Conservation (phyloP, 2,888 invertebrate species). For the Papilio elwesi region DNA sequence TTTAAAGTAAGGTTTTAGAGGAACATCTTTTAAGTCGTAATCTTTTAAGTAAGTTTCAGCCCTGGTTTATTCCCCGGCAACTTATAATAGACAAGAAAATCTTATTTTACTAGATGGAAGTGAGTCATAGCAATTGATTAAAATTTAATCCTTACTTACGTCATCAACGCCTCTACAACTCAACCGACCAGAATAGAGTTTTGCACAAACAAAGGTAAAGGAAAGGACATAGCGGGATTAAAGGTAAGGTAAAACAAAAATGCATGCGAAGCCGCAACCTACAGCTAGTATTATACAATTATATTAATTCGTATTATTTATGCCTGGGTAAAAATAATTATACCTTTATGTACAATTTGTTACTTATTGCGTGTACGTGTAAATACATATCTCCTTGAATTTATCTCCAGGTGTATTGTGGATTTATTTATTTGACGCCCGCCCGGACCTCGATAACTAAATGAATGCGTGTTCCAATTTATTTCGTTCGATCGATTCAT, state of each 20-base stretch:
- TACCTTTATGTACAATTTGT: conserved; percentile 2
- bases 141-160: too few species aligned
- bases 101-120: too few species aligned
- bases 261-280: too few species aligned
- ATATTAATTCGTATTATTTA: not conserved
- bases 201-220: too few species aligned
- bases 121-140: not conserved
- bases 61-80: conserved; percentile 13
- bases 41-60: too few species aligned
- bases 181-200: too few species aligned
- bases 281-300: too few species aligned
- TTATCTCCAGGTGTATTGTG: conserved; percentile 12
- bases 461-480: conserved; percentile 32
- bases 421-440: conserved; percentile 29
- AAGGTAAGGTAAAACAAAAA: too few species aligned
- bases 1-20: not conserved
- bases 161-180: too few species aligned
- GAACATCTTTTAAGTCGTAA: too few species aligned
- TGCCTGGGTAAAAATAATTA: not conserved
- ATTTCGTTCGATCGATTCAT: conserved; percentile 23
- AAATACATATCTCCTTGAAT: conserved; percentile 21
- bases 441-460: conserved; percentile 21
- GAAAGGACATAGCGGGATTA: too few species aligned
- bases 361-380: conserved; percentile 11
- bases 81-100: not conserved